These are phyloP conservation scores for Darevskia mixta DNA, from an alignment of 2,797 vertebrate genomes.

Conservation along the genomic window DNA sequence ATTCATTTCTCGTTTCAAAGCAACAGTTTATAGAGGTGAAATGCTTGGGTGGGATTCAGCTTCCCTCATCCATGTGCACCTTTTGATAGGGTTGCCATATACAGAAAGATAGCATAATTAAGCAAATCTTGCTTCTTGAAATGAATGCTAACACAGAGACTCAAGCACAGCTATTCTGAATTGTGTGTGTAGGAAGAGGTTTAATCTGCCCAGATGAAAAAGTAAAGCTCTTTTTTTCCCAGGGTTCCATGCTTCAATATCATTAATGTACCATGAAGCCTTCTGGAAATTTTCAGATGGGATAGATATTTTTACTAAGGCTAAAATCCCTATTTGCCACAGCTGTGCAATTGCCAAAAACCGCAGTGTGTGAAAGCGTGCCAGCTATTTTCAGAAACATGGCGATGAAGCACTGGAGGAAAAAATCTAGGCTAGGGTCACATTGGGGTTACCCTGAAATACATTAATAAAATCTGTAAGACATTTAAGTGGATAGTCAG, in stretches of 20 bases:
- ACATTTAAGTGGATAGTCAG: conserved; percentile 5
- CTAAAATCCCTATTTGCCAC: conserved; percentile 18
- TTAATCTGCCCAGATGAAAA: conserved; percentile 45
- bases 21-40: background rate
- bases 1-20: background rate
- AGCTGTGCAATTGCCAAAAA: conserved; percentile 11
- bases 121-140: background rate
- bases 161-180: background rate
- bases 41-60: background rate
- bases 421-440: conserved; percentile 9
- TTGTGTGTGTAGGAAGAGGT: conserved; percentile 3
- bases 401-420: background rate
- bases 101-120: background rate
- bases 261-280: conserved; percentile 7
- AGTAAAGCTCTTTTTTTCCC: conserved; percentile 13
- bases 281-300: conserved; percentile 29
- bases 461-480: conserved; percentile 25
- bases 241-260: conserved; percentile 23
- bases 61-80: background rate
- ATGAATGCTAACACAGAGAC: background rate
- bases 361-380: conserved; percentile 6
- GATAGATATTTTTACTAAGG: conserved; percentile 23
- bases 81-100: background rate
- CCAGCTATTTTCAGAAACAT: conserved; percentile 37
- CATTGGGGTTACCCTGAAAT: conserved; percentile 1